These are phyloP conservation scores for Epizoanthus ramosus DNA, from an alignment of 92 coral and sea anemone genomes.

Conservation along the genomic window DNA sequence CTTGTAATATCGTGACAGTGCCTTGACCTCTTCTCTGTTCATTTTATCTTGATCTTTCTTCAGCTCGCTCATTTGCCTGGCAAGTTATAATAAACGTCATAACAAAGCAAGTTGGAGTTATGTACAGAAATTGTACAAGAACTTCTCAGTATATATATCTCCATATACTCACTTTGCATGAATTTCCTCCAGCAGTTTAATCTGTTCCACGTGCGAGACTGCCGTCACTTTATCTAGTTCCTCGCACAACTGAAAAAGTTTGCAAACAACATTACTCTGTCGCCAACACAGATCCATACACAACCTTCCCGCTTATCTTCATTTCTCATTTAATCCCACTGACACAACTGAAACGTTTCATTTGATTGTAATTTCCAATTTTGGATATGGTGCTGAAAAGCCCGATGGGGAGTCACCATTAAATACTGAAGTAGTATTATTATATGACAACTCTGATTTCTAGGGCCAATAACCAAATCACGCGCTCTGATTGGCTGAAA, in stretches of 20 bases:
- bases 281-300: too few relatives aligned
- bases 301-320: not conserved
- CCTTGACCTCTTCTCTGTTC: slow-evolving; percentile 83
- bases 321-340: not conserved
- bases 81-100: not conserved
- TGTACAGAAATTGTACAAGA: not conserved
- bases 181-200: slow-evolving; percentile 72
- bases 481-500: too few relatives aligned
- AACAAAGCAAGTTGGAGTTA: not conserved
- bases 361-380: too few relatives aligned
- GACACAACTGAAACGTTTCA: not conserved
- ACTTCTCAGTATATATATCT: not conserved
- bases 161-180: slow-evolving; percentile 74
- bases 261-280: too few relatives aligned
- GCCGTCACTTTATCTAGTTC: slow-evolving; percentile 79
- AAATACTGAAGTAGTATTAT: too few relatives aligned
- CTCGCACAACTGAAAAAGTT: slow-evolving; percentile 74
- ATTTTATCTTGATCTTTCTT: slow-evolving; percentile 88
- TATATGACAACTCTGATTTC: too few relatives aligned
- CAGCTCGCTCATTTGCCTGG: slow-evolving; percentile 88
- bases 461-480: too few relatives aligned
- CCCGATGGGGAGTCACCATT: too few relatives aligned
- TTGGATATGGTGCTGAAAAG: too few relatives aligned
- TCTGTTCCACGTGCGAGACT: slow-evolving; percentile 78
- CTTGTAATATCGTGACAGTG: slow-evolving; percentile 67